Percentiles rank a stretch among this genome's conserved stretches.
These are phyloP conservation scores for Pseudomyrmex dendroicus DNA, from an alignment of 1,140 invertebrate genomes.

Conservation along the genomic window DNA sequence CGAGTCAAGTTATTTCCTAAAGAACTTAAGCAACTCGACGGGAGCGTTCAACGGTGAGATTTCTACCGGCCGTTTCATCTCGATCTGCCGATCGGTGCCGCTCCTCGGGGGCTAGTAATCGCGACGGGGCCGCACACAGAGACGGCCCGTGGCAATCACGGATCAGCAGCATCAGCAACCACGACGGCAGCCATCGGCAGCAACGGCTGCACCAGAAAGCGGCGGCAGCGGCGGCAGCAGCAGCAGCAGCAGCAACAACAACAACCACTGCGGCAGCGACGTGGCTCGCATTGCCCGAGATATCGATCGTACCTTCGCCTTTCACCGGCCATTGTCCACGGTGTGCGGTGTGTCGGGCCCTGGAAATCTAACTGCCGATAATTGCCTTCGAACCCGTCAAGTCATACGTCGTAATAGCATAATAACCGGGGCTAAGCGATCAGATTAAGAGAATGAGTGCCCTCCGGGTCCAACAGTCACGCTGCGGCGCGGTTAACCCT, in stretches of 20 bases:
- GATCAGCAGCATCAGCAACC: conserved; percentile 65
- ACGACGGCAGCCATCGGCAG: conserved; percentile 53
- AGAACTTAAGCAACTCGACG: conserved; percentile 28
- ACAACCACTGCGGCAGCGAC: conserved; percentile 67
- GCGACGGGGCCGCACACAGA: conserved; percentile 58
- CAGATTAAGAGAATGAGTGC: conserved; percentile 78
- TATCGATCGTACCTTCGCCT: conserved; percentile 80
- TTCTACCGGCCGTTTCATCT: conserved; percentile 55
- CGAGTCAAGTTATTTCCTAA: conserved; percentile 49
- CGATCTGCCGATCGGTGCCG: conserved; percentile 60
- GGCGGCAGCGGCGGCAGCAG: background rate
- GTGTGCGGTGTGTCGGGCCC: conserved; percentile 63
- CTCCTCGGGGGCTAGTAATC: conserved; percentile 55
- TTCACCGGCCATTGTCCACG: conserved; percentile 81
- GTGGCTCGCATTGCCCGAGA: conserved; percentile 70
- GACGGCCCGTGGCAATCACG: conserved; percentile 49
- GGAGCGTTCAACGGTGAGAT: conserved; percentile 53
- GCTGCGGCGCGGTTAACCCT: conserved; percentile 32
- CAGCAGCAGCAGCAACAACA: conserved; percentile 9
- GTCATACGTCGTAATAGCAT: conserved; percentile 80
- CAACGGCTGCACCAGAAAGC: conserved; percentile 51
- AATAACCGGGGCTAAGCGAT: conserved; percentile 79
- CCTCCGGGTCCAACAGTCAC: conserved; percentile 55
- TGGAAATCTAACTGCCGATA: conserved; percentile 81
- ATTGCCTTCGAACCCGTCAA: conserved; percentile 80